These are phyloP conservation scores for Nyctereutes procyonoides DNA, from an alignment of 2,113 vertebrate species.

Conservation along the genomic window DNA sequence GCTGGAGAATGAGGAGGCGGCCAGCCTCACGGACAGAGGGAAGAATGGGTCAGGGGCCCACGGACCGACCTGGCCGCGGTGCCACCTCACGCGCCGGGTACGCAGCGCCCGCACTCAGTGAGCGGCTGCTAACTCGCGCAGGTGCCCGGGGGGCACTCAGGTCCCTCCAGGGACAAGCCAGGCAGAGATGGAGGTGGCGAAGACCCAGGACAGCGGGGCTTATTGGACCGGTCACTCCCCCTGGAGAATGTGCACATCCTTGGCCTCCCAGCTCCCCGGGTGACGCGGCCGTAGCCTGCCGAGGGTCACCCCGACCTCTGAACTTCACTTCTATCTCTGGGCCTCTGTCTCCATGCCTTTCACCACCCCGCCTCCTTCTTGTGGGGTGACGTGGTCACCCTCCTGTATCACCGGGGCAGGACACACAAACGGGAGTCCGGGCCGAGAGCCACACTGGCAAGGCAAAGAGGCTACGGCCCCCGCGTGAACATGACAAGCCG, in stretches of 20 bases:
- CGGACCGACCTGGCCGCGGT: accelerated
- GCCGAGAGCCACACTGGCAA: accelerated
- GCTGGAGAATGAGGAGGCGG: not conserved
- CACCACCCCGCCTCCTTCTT: accelerated
- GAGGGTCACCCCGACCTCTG: not conserved
- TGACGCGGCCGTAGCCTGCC: accelerated
- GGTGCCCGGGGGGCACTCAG: accelerated
- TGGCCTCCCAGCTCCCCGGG: not conserved
- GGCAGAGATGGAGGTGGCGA: not conserved
- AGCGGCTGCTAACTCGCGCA: accelerated
- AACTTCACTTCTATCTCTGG: not conserved
- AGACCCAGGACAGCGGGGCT: accelerated
- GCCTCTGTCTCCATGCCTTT: not conserved
- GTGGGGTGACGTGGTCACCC: accelerated
- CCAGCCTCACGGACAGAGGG: accelerated
- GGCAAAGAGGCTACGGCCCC: accelerated
- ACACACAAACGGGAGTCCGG: not conserved
- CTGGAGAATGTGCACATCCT: not conserved
- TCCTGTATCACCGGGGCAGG: not conserved
- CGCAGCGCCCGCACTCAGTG: accelerated
- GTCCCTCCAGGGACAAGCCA: not conserved
- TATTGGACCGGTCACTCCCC: accelerated
- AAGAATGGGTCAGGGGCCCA: accelerated
- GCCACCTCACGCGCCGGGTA: accelerated
- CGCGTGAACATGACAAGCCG: not conserved